Evolutionary conservation across 2,888 invertebrate species (phyloP), one percentile per base, ranked within the genome.

Genomic region (Palloptera scutellata): DNA sequence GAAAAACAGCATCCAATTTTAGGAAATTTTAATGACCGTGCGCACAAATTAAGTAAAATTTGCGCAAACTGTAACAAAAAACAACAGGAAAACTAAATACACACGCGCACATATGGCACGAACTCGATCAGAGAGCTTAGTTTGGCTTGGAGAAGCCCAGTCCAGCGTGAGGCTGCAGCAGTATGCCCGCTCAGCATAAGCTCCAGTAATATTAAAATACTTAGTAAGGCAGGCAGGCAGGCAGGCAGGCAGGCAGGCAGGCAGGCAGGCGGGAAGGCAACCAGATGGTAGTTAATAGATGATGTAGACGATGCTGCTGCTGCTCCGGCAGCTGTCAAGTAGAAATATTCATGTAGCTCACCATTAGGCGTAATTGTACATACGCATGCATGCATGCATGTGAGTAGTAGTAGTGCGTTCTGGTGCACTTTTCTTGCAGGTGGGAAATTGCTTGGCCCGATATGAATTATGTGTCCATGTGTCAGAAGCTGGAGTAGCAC

Each of bases 401-500:
- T 30, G 30, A 2, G 6, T 30, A n/a, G 30, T 30, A 30, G 30
- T 30, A 30, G 30, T 30, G 30, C 6, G 6, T 30, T 30, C 30
- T 30, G 30, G 6, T 30, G 30, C 3, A 30, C 6, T 30, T 30
- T 30, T 30, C 3, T 30, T 30, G 30, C 30, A 30, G 30, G 30
- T 30, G 53, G 4, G 65, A 66, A 61, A 62, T 61, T 48, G 51
- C 45, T 48, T 40, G 55, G 53, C 61, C 41, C 66, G 72, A 73
- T 77, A 78, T 79, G 79, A 53, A 17, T 55, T 64, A 20, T 42
- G 40, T 30, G 30, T 6, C 30, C 2, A 30, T 30, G 6, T 30
- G 30, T 6, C 30, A 30, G 30, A 30, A 30, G 30, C 30, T 30
- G 30, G 30, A 30, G 30, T 30, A 30, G 30, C 30, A 4, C 30